Evolutionary conservation across 2,797 vertebrate species (phyloP).

Genomic region (Anomalospiza imberbis): DNA sequence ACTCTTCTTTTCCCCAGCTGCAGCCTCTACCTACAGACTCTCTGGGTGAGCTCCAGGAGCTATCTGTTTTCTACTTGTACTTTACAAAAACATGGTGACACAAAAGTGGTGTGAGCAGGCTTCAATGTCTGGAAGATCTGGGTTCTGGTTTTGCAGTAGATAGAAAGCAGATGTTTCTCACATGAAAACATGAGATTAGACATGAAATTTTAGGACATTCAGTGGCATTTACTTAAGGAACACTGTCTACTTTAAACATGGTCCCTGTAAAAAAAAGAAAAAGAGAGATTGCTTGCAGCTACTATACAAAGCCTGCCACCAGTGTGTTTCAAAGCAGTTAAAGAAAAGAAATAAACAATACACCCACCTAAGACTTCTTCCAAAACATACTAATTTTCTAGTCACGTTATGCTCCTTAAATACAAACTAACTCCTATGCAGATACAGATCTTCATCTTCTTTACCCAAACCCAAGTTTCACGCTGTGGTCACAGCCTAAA

Average conservation of each 20-base stretch:
- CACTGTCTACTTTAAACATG: background rate
- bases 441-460: background rate
- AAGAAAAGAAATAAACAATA: background rate
- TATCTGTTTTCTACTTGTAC: background rate
- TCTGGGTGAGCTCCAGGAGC: background rate
- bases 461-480: background rate
- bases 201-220: background rate
- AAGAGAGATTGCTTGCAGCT: background rate
- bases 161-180: background rate
- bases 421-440: accelerated
- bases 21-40: background rate
- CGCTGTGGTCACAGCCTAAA: background rate
- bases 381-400: background rate
- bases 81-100: background rate
- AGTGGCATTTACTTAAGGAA: background rate
- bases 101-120: background rate
- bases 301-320: background rate
- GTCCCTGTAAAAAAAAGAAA: background rate
- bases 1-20: background rate
- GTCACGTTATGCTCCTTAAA: background rate
- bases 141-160: background rate
- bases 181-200: background rate
- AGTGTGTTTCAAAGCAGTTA: background rate
- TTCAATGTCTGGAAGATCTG: background rate
- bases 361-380: background rate